Base-by-base conservation (phyloP, 2,113 vertebrate genomes). In the Perccottus glenii region DNA sequence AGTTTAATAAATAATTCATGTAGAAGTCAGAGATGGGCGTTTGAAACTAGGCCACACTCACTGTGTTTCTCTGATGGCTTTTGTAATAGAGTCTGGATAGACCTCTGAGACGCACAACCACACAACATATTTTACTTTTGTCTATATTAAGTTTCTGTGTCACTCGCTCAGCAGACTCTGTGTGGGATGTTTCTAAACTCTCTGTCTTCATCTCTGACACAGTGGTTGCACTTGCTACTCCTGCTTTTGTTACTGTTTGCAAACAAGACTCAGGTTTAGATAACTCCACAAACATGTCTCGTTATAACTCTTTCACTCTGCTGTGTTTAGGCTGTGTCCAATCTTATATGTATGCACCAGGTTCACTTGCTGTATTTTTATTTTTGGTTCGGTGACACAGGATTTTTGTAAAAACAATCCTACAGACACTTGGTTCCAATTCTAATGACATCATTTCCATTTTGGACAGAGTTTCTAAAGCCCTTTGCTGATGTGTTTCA, bases 1-100 rank as follows among this genome's bases (percentile, higher is more conserved):
- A 87, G 77, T 82, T 81, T 73, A 60, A 80, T 89, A 75, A 83
- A 90, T 90, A 81, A 89, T 89, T 88, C 88, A 90, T 88, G 5
- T 60, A 19, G 64, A 55, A 80, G 81, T 71, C 76, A 71, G 61
- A 47, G 5, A 83, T 59, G 79, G 82, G 66, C 67, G 15, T 73
- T 70, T 68, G 67, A 88, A 91, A 85, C 73, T 88, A 89, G 88
- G 88, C 78, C 87, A 88, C 72, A 47, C 64, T 86, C 60, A 11
- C 82, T 81, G 68, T 70, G 51, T 46, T 66, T 85, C 84, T 86
- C 80, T 84, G 73, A 81, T 83, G 85, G 80, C 35, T 80, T 85
- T 84, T 6, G 9, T 84, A 81, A 87, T 49, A 69, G 58, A 59
- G 71, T 80, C 82, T 85, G 56, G 64, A 77, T 68, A 75, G 78